A percentile compares a stretch with the other conserved stretches of the same genome.
Evolutionary conservation across 2,888 invertebrate species (phyloP).

Genomic region (Tribolium freemani): DNA sequence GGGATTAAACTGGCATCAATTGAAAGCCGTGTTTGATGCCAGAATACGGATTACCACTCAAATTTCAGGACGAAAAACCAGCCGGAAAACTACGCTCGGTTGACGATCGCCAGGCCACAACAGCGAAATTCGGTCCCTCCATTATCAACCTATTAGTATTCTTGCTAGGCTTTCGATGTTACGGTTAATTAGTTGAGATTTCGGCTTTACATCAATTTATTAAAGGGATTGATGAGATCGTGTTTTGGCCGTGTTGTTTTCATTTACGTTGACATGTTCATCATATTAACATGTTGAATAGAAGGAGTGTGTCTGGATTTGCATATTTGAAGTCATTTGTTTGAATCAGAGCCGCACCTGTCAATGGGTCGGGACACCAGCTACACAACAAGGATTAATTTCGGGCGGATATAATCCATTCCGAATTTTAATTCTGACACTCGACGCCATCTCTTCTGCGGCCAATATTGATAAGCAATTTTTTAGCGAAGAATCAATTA

Average conservation of each 20-base stretch:
- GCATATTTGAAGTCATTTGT: constrained; percentile 25
- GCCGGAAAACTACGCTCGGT: constrained; percentile 21
- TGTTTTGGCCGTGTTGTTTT: constrained; percentile 2
- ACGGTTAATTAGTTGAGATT: constrained; percentile 2
- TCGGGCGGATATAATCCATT: constrained; percentile 9
- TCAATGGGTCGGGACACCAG: constrained; percentile 20
- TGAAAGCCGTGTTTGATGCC: constrained; percentile 43
- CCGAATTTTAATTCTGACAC: neutral
- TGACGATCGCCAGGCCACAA: neutral
- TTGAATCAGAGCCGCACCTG: constrained; percentile 19
- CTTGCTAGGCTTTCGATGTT: neutral
- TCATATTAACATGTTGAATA: constrained; percentile 11
- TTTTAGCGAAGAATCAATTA: too few species aligned
- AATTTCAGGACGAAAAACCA: constrained; percentile 28
- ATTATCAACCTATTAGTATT: constrained; percentile 3
- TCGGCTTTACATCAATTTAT: neutral
- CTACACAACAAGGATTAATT: constrained; percentile 13
- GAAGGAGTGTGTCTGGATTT: constrained; percentile 18
- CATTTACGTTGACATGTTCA: constrained; percentile 13
- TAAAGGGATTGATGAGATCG: neutral
- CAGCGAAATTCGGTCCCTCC: neutral
- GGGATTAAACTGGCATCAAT: constrained; percentile 44
- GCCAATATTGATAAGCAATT: too few species aligned
- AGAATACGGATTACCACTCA: constrained; percentile 43
- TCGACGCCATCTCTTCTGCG: too few species aligned